A percentile compares a stretch with the other conserved stretches of the same genome.
Evolutionary conservation across 2,888 invertebrate species (phyloP).

Genomic region (Drosophila nigritarsus): DNA sequence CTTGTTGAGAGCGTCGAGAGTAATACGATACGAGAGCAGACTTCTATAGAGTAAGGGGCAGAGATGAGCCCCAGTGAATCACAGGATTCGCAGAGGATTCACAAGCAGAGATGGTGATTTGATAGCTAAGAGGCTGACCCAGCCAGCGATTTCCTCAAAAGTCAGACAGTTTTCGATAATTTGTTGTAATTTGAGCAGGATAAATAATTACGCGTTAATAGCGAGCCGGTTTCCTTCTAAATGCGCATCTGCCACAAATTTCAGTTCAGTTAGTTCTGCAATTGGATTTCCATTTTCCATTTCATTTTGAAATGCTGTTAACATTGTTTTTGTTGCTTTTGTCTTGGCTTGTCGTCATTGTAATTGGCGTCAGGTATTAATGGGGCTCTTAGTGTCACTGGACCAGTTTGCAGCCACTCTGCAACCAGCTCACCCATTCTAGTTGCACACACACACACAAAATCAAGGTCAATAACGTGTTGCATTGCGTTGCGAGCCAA

Average conservation of each 20-base stretch:
- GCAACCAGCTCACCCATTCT: slow-evolving; percentile 14
- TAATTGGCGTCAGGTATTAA: slow-evolving; percentile 41
- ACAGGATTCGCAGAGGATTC: slow-evolving; percentile 39
- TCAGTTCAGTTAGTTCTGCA: not conserved
- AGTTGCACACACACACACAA: slow-evolving; percentile 17
- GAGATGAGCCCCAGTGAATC: slow-evolving; percentile 6
- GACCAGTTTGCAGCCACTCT: slow-evolving; percentile 66
- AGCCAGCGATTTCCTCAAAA: slow-evolving; percentile 67
- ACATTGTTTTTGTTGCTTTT: slow-evolving; percentile 52
- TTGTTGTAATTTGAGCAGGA: slow-evolving; percentile 60
- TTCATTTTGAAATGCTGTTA: slow-evolving; percentile 39
- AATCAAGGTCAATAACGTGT: slow-evolving; percentile 78
- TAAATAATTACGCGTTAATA: slow-evolving; percentile 47
- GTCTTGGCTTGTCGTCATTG: slow-evolving; percentile 38
- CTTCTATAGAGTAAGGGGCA: slow-evolving; percentile 4
- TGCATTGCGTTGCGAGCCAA: slow-evolving; percentile 15
- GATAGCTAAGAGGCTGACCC: slow-evolving; percentile 61
- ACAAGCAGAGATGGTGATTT: slow-evolving; percentile 70
- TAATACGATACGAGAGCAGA: slow-evolving; percentile 68
- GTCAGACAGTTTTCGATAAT: slow-evolving; percentile 63
- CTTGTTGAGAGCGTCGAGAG: slow-evolving; percentile 72
- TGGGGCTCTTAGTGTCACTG: slow-evolving; percentile 69
- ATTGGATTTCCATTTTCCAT: slow-evolving; percentile 57
- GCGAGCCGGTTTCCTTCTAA: slow-evolving; percentile 47
- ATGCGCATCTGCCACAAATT: slow-evolving; percentile 77